Conservation (phyloP, 2,113 vertebrate genomes). For the Ceratotherium simum region DNA sequence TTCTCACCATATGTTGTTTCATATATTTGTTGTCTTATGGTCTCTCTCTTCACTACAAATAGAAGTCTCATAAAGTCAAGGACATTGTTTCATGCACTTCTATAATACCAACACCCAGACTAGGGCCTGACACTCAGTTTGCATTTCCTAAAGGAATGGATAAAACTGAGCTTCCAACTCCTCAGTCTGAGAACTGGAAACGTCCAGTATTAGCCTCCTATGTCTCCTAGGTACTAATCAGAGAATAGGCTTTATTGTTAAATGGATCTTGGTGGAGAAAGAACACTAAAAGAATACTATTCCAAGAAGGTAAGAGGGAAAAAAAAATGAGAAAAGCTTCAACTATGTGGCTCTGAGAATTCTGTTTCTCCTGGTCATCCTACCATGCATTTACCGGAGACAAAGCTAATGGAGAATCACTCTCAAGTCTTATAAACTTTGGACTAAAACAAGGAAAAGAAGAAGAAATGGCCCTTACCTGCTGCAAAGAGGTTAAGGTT, state of each 20-base stretch:
- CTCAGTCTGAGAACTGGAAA: not conserved
- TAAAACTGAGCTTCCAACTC: not conserved
- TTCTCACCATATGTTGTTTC: not conserved
- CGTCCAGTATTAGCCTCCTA: not conserved
- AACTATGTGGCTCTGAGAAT: not conserved
- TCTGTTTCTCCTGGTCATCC: not conserved
- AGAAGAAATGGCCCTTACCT: slow-evolving; percentile 84
- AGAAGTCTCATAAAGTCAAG: not conserved
- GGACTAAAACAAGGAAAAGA: not conserved
- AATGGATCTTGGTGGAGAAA: not conserved
- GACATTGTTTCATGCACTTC: not conserved
- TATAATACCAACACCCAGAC: not conserved
- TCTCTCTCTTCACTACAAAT: not conserved
- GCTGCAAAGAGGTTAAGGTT: slow-evolving; percentile 99
- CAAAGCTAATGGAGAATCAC: slow-evolving; percentile 37
- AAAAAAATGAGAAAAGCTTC: not conserved
- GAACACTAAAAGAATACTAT: not conserved
- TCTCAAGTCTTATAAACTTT: not conserved
- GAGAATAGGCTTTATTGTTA: not conserved
- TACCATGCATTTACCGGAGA: not conserved
- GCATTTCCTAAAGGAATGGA: not conserved
- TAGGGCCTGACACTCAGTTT: not conserved
- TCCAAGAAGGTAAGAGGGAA: not conserved
- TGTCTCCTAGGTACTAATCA: not conserved
- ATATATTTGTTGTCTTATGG: not conserved